phyloP scores from a whole-genome alignment of 2,888 invertebrate genomes.

The Carpatolechia fugitivella region DNA sequence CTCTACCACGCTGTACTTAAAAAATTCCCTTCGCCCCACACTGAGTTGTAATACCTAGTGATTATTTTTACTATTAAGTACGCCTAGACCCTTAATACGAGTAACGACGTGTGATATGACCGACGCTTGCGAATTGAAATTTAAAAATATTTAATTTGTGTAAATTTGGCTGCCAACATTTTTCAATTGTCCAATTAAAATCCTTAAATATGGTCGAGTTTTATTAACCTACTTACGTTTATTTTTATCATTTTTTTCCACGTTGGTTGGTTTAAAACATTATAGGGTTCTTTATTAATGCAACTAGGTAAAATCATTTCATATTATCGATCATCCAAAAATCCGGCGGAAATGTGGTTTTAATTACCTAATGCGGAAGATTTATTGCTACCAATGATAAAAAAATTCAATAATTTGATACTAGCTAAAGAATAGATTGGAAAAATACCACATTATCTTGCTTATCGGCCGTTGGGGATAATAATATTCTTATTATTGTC shows the following conservation, averaged over 20 bases:
- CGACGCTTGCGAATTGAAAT: conserved; percentile 1
- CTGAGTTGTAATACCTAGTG: conserved; percentile 82
- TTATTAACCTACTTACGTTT: background rate
- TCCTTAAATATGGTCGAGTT: background rate
- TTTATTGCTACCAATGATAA: too few relatives aligned
- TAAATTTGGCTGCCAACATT: background rate
- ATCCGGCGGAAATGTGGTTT: too few relatives aligned
- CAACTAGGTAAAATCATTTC: too few relatives aligned
- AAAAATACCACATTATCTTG: too few relatives aligned
- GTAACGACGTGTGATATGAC: background rate
- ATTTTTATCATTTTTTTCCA: background rate
- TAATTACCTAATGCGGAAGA: too few relatives aligned
- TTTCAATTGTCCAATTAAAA: background rate
- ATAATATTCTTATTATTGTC: too few relatives aligned
- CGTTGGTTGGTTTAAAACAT: too few relatives aligned
- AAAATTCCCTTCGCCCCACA: conserved; percentile 89
- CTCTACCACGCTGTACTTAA: conserved; percentile 82
- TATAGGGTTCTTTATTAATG: too few relatives aligned
- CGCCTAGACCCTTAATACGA: background rate
- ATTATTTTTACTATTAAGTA: background rate
- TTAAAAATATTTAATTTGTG: background rate
- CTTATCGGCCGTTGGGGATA: too few relatives aligned
- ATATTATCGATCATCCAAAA: too few relatives aligned
- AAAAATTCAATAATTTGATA: too few relatives aligned
- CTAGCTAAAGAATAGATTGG: too few relatives aligned